Percentiles rank a stretch among this genome's conserved stretches.
Evolutionary conservation across 2,888 invertebrate species (phyloP).

Genomic region (Agrotis segetum): DNA sequence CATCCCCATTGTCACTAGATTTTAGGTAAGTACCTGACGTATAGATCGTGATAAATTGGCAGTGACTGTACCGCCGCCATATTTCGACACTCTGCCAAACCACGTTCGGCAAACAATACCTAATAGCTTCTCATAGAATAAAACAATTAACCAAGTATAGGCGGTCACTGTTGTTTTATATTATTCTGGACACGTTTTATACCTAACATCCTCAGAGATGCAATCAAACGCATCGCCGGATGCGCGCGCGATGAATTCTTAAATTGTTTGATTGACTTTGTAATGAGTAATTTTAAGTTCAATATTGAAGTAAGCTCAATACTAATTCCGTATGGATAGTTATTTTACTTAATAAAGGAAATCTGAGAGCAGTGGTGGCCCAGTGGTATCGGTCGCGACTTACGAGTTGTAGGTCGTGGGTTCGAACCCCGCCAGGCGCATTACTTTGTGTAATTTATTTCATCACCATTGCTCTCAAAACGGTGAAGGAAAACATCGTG

Average conservation of each 20-base stretch:
- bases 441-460: no score
- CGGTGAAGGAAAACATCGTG: no score
- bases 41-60: no score
- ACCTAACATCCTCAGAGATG: slow-evolving; percentile 75
- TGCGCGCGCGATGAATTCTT: slow-evolving; percentile 73
- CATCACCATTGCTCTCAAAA: no score
- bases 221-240: slow-evolving; percentile 73
- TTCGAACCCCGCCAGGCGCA: no score
- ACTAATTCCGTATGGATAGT: neutral
- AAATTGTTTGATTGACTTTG: slow-evolving; percentile 60
- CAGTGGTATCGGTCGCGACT: no score
- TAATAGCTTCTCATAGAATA: slow-evolving; percentile 53
- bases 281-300: slow-evolving; percentile 38
- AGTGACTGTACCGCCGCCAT: slow-evolving; percentile 10
- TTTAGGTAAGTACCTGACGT: no score
- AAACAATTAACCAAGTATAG: slow-evolving; percentile 60
- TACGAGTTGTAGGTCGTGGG: no score
- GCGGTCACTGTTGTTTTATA: slow-evolving; percentile 27
- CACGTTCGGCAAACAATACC: slow-evolving; percentile 51
- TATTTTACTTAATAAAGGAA: neutral
- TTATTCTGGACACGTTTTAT: slow-evolving; percentile 69
- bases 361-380: no score
- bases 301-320: slow-evolving; percentile 8
- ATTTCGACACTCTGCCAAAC: slow-evolving; percentile 34
- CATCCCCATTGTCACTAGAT: no score